Conservation (phyloP, 2,888 invertebrate species). For the Netelia virgata region DNA sequence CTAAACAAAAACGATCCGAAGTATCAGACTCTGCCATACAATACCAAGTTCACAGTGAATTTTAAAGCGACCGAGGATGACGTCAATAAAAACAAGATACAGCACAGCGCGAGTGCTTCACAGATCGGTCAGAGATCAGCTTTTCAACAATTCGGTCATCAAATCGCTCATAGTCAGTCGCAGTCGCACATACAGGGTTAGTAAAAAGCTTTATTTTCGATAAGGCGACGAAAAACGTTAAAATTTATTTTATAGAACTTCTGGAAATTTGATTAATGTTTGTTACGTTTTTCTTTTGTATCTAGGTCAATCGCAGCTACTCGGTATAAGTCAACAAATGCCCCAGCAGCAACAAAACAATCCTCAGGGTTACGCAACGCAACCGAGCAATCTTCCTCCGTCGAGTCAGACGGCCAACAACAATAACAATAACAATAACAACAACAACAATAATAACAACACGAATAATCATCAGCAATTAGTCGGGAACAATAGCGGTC, state of each 20-base stretch:
- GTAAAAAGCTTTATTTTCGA: not conserved
- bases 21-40: conserved; percentile 96
- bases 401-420: conserved; percentile 72
- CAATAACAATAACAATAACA: conserved; percentile 73
- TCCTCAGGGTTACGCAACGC: conserved; percentile 74
- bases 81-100: conserved; percentile 83
- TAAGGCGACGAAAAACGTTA: not conserved
- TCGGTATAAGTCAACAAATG: conserved; percentile 68
- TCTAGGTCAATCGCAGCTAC: conserved; percentile 76
- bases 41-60: conserved; percentile 92
- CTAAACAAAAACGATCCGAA: conserved; percentile 95
- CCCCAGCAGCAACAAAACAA: conserved; percentile 73
- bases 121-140: conserved; percentile 81
- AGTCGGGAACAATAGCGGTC: conserved; percentile 84
- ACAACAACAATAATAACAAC: conserved; percentile 70
- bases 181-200: conserved; percentile 83
- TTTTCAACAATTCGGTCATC: conserved; percentile 82
- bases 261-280: not conserved
- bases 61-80: conserved; percentile 84
- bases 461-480: conserved; percentile 84
- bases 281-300: conserved; percentile 18
- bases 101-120: conserved; percentile 83
- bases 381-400: conserved; percentile 55
- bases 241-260: conserved; percentile 1
- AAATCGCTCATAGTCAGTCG: conserved; percentile 83